phyloP scores from a whole-genome alignment of 2,797 vertebrate species.

The Sebastiscus albofasciatus region DNA sequence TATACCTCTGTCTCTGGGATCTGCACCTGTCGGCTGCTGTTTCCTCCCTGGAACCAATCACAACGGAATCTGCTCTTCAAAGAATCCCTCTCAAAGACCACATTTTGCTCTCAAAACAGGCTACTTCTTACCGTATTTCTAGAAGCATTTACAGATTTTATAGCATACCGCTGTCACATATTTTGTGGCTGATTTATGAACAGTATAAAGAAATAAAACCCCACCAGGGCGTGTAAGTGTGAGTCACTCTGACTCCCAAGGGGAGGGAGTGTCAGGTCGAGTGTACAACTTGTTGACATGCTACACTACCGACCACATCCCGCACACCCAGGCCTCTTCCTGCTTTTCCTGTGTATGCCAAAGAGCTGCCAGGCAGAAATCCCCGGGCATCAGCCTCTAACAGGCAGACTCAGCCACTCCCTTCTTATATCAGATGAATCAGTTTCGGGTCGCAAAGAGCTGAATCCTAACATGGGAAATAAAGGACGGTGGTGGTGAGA shows the following conservation, averaged over 20 bases:
- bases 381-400: not conserved
- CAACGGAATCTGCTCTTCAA: slow-evolving; percentile 34
- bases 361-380: slow-evolving; percentile 30
- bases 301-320: slow-evolving; percentile 27
- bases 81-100: not conserved
- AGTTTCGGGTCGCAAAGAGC: slow-evolving; percentile 17
- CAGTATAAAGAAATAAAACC: not conserved
- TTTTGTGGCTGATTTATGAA: not conserved
- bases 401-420: slow-evolving; percentile 15
- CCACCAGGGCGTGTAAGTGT: slow-evolving; percentile 39
- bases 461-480: not conserved
- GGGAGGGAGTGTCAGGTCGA: slow-evolving; percentile 44
- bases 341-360: slow-evolving; percentile 23
- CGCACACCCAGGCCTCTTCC: slow-evolving; percentile 2
- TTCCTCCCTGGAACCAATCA: slow-evolving; percentile 67
- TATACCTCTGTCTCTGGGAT: slow-evolving; percentile 66
- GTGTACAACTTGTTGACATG: slow-evolving; percentile 21
- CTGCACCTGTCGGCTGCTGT: slow-evolving; percentile 62
- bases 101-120: not conserved
- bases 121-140: not conserved
- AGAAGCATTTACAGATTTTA: not conserved
- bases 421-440: slow-evolving; percentile 19
- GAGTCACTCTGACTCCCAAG: slow-evolving; percentile 51
- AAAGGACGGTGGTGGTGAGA: not conserved
- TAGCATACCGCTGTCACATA: not conserved